A percentile compares a stretch with the other conserved stretches of the same genome.
Conservation (phyloP, 2,113 vertebrate species). For the Siniperca knerii region DNA sequence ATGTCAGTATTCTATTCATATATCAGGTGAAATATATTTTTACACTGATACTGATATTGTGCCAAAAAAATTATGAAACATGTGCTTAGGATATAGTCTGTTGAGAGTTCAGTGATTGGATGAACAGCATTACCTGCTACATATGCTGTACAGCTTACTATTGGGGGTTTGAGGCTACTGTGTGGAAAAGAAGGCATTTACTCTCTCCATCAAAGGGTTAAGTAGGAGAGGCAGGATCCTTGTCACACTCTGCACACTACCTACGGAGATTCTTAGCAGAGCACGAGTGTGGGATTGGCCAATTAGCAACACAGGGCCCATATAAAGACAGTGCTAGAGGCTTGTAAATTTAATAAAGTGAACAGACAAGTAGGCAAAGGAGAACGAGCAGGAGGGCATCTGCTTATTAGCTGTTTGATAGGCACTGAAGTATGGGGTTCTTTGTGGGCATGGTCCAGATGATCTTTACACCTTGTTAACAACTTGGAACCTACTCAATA, state of each 20-base stretch:
- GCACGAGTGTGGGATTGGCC: constrained; percentile 39
- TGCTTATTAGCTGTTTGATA: constrained; percentile 39
- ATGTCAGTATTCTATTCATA: constrained; percentile 1
- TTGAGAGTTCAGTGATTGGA: neutral
- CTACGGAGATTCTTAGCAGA: constrained; percentile 28
- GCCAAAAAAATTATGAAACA: neutral
- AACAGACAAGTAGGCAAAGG: constrained; percentile 26
- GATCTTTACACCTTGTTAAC: constrained; percentile 39
- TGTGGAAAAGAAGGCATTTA: constrained; percentile 11
- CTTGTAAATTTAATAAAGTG: constrained; percentile 41
- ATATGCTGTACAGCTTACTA: neutral
- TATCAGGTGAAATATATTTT: neutral
- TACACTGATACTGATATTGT: neutral
- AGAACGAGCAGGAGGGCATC: constrained; percentile 22
- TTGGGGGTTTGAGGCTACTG: neutral
- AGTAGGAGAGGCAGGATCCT: constrained; percentile 4
- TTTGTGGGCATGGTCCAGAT: constrained; percentile 25
- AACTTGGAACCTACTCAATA: neutral
- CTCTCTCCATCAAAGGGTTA: constrained; percentile 22
- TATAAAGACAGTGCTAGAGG: constrained; percentile 27
- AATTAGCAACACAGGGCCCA: constrained; percentile 52
- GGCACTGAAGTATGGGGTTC: constrained; percentile 9
- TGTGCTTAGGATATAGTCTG: constrained; percentile 10
- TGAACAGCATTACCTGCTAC: constrained; percentile 7
- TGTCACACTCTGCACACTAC: constrained; percentile 24